phyloP scores from a whole-genome alignment of 2,113 vertebrate genomes.

The Hippolais icterina region DNA sequence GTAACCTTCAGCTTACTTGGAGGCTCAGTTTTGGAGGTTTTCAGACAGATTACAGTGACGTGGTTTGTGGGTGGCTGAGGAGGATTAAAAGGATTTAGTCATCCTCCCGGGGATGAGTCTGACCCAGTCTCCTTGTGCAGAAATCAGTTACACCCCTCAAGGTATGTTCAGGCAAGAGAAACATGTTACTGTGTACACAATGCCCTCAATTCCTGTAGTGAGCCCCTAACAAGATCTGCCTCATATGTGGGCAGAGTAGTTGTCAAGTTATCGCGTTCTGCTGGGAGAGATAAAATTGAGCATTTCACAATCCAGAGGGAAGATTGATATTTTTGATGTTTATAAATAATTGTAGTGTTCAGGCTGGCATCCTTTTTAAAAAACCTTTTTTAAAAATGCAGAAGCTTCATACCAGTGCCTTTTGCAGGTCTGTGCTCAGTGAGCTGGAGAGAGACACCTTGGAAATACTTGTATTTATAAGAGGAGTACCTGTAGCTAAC shows the following conservation, averaged over 20 bases:
- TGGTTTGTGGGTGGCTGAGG: slow-evolving; percentile 7
- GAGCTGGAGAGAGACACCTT: not conserved
- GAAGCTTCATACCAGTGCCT: not conserved
- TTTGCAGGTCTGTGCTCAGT: not conserved
- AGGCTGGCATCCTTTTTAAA: not conserved
- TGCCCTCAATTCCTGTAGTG: not conserved
- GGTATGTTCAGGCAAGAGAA: not conserved
- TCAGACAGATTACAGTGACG: not conserved
- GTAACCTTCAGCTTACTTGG: not conserved
- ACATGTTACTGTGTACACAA: not conserved
- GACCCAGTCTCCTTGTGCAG: not conserved
- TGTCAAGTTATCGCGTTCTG: not conserved
- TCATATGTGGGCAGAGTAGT: not conserved
- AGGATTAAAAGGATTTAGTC: slow-evolving; percentile 13
- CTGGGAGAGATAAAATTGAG: not conserved
- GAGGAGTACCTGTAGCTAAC: not conserved
- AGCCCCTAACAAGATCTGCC: not conserved
- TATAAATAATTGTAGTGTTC: not conserved
- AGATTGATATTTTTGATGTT: not conserved
- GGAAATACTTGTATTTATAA: not conserved
- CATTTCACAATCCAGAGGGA: not conserved
- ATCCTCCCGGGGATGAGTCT: not conserved
- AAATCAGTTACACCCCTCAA: not conserved
- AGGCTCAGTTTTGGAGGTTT: not conserved
- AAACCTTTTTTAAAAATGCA: not conserved